Conservation (phyloP, 1,140 invertebrate species). For the Elysia chlorotica region DNA sequence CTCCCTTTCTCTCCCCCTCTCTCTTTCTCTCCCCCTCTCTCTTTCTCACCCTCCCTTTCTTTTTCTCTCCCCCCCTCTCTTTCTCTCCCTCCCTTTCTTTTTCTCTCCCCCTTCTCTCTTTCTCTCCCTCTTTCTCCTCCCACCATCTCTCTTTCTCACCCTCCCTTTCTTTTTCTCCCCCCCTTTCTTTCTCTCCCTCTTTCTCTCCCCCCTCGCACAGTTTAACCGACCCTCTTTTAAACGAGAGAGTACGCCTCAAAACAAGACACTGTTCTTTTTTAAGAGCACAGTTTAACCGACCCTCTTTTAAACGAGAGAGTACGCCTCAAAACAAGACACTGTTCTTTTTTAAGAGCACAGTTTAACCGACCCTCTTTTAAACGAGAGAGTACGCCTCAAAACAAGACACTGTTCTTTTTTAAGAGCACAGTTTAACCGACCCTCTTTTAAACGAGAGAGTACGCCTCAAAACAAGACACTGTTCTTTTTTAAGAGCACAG, state of each 20-base stretch:
- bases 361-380: not conserved
- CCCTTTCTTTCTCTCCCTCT: not conserved
- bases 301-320: not conserved
- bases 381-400: not conserved
- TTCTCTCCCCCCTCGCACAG: not conserved
- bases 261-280: not conserved
- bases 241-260: too few relatives aligned
- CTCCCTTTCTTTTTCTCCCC: not conserved
- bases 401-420: not conserved
- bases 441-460: too few relatives aligned
- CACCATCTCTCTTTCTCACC: not conserved
- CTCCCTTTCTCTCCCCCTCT: not conserved
- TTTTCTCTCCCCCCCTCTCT: not conserved
- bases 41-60: not conserved
- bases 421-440: too few relatives aligned
- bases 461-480: too few relatives aligned
- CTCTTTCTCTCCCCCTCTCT: not conserved
- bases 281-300: too few relatives aligned
- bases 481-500: too few relatives aligned
- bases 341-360: not conserved
- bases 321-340: not conserved
- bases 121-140: not conserved
- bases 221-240: not conserved
- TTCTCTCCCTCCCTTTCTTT: not conserved
- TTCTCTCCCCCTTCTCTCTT: not conserved